A percentile compares a stretch with the other conserved stretches of the same genome.
These are phyloP conservation scores for Poeciliopsis turneri DNA, from an alignment of 2,797 vertebrate genomes.

Conservation along the genomic window DNA sequence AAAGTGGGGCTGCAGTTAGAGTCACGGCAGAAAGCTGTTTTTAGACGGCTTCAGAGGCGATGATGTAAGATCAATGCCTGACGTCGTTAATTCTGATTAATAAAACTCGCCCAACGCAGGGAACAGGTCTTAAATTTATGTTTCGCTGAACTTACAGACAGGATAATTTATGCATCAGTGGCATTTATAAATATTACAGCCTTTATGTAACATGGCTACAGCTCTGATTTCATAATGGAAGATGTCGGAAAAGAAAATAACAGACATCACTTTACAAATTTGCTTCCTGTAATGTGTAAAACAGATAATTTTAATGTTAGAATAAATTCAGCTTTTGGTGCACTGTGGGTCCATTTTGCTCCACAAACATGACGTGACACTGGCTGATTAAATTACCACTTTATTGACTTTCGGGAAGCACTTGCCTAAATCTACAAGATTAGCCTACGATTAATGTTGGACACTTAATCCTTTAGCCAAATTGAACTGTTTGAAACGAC, in stretches of 20 bases:
- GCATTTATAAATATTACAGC: constrained; percentile 46
- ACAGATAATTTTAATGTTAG: constrained; percentile 26
- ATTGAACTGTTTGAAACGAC: constrained; percentile 59
- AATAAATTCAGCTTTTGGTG: constrained; percentile 6
- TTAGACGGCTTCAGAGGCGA: constrained; percentile 12
- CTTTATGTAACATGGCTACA: constrained; percentile 26
- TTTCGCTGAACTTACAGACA: constrained; percentile 1
- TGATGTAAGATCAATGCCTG: constrained; percentile 3
- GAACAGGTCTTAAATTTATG: constrained; percentile 17
- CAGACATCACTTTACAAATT: constrained; percentile 10
- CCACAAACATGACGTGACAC: constrained; percentile 62
- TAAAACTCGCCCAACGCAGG: constrained; percentile 4
- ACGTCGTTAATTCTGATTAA: constrained; percentile 7
- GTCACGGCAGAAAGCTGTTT: constrained; percentile 18
- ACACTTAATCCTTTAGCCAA: constrained; percentile 74
- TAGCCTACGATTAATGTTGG: constrained; percentile 68
- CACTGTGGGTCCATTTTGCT: constrained; percentile 50
- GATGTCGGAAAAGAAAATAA: not conserved
- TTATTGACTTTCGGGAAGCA: constrained; percentile 70
- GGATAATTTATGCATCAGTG: constrained; percentile 20
- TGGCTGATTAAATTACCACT: constrained; percentile 69
- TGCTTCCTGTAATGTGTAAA: constrained; percentile 14
- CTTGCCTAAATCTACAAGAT: constrained; percentile 74
- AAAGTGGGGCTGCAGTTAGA: constrained; percentile 46
- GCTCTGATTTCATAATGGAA: constrained; percentile 30